Conservation (phyloP, 1,140 invertebrate species). For the Calliphora vicina region DNA sequence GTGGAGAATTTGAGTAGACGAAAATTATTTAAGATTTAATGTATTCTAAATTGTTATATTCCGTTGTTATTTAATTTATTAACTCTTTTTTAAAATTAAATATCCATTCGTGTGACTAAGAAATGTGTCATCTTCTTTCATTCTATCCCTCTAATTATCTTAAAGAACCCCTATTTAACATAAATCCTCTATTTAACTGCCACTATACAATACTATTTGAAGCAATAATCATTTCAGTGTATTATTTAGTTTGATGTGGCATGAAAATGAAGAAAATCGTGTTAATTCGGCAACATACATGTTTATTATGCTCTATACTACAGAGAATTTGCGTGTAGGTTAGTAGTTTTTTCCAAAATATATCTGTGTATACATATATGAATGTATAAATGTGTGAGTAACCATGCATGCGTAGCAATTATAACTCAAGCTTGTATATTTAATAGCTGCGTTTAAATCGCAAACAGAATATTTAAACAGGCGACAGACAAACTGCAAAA, state of each 20-base stretch:
- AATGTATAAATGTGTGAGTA: background rate
- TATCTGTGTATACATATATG: no score
- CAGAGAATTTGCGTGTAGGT: background rate
- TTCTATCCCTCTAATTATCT: no score
- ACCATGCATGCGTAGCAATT: slow-evolving; percentile 23
- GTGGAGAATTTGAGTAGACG: no score
- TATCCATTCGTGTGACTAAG: no score
- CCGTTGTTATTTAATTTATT: no score
- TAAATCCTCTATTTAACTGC: no score
- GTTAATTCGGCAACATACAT: background rate
- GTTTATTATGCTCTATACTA: background rate
- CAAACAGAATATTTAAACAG: slow-evolving; percentile 28
- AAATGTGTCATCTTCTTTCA: no score
- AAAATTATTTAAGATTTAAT: no score
- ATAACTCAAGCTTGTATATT: slow-evolving; percentile 25
- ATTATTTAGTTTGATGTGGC: background rate
- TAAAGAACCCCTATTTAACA: no score
- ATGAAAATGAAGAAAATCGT: background rate
- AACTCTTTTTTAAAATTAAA: no score
- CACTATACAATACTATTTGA: no score
- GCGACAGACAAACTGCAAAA: slow-evolving; percentile 17
- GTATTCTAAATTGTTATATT: no score
- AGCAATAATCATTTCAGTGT: background rate
- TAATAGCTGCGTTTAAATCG: slow-evolving; percentile 26
- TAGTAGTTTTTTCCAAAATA: background rate